These are phyloP conservation scores for Leptinotarsa juncta DNA, from an alignment of 2,888 invertebrate genomes.

Conservation along the genomic window DNA sequence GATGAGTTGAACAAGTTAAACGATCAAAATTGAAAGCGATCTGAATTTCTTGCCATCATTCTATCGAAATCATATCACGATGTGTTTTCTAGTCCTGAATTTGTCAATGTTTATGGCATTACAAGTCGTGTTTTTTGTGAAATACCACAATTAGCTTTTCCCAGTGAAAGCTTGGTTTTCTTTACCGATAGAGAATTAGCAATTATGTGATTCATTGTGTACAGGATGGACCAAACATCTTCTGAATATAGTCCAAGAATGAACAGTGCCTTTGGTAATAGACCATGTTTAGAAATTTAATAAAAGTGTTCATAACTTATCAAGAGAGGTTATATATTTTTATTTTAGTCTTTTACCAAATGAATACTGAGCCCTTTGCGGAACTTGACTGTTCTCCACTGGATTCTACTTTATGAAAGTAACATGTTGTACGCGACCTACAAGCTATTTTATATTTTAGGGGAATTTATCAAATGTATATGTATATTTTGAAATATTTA, in stretches of 20 bases:
- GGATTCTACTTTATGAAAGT: background rate
- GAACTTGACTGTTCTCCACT: background rate
- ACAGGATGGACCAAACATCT: background rate
- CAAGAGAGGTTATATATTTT: background rate
- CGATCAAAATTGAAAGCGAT: background rate
- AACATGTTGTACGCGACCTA: background rate
- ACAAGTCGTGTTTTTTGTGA: background rate
- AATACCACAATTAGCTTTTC: background rate
- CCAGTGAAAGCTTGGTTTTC: background rate
- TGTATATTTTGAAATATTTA: constrained; percentile 17
- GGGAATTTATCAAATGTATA: constrained; percentile 7
- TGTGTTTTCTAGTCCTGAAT: constrained; percentile 9
- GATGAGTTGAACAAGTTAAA: background rate
- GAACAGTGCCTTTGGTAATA: constrained; percentile 6
- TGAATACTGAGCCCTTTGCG: background rate
- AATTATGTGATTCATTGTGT: background rate
- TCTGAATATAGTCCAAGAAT: background rate
- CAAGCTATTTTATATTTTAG: background rate
- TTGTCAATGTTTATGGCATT: background rate
- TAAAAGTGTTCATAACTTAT: background rate
- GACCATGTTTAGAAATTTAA: background rate
- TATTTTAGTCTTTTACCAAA: background rate
- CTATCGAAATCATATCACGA: background rate
- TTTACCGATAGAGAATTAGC: background rate
- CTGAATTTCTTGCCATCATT: background rate